Evolutionary conservation across 2,888 invertebrate species (phyloP), one percentile per base, ranked within the genome.

Genomic region (Ornithoptera priamus): DNA sequence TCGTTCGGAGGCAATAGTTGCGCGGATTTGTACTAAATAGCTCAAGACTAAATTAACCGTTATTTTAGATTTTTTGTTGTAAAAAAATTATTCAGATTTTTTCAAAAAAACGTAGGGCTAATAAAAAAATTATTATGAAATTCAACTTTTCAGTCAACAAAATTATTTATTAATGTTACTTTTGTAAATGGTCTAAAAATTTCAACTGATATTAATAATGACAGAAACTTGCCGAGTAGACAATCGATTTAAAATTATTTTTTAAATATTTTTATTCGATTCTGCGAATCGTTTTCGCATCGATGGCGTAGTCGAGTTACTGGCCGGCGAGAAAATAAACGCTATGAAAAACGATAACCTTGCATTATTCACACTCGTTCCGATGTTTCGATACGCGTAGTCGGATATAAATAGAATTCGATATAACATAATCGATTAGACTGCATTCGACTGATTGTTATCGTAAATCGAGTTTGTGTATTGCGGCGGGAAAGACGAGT

Each of bases 401-500:
- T 69, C 65, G 62, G 53, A 58, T 66, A 71, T 69, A 67, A 66
- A 67, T 71, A 64, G 62, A 59, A 67, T 58, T 70, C 63, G 67
- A 71, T 70, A 67, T 72, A 69, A 71, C 46, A 72, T 73, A 74
- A 74, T 74, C 74, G 75, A 76, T 76, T 77, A 72, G 67, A 66
- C 66, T 73, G 74, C 75, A 73, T 72, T 75, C 75, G 73, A 72
- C 67, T 69, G 76, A 77, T 75, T 68, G 72, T 71, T 75, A 76
- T 76, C 77, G 72, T 62, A 68, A 72, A 74, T 65, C 65, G 60
- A 50, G 71, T 69, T 69, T 72, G 74, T 72, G 71, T 74, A 72
- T 71, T 30, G 58, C 70, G 57, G 61, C 65, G 56, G 57, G 62
- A 68, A 72, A 70, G 70, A 65, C 63, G 65, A 71, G 65, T 71